phyloP scores from a whole-genome alignment of 2,888 invertebrate species.

The Siphlonurus alternatus region DNA sequence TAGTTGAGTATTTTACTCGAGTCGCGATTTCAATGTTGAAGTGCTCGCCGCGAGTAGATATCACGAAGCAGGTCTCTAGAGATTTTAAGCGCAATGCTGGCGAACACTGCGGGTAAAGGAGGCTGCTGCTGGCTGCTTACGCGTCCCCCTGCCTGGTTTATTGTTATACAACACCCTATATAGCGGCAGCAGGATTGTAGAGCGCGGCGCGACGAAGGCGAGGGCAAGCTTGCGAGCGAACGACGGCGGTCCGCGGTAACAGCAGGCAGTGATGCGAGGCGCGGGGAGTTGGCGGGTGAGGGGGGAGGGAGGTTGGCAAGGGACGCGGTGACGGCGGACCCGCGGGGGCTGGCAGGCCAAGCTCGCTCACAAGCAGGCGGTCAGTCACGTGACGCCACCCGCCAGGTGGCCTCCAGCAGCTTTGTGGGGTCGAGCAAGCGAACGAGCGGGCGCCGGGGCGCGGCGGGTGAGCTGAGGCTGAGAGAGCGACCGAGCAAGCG shows the following conservation, averaged over 20 bases:
- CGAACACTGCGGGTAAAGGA: constrained; percentile 2
- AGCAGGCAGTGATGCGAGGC: constrained; percentile 16
- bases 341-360: not conserved
- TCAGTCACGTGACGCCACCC: constrained; percentile 10
- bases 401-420: constrained; percentile 11
- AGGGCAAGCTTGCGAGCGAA: constrained; percentile 1
- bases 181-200: constrained; percentile 13
- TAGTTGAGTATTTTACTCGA: too few relatives aligned
- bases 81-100: not conserved
- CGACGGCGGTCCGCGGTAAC: not conserved
- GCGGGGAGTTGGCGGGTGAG: constrained; percentile 11
- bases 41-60: too few relatives aligned
- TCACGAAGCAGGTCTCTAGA: too few relatives aligned
- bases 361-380: constrained; percentile 10
- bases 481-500: constrained; percentile 20
- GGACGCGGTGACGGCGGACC: not conserved
- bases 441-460: constrained; percentile 12
- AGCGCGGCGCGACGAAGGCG: constrained; percentile 14
- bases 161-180: not conserved
- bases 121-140: not conserved
- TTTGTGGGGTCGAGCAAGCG: constrained; percentile 11
- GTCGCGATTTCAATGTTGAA: too few relatives aligned
- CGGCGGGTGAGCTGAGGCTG: constrained; percentile 12
- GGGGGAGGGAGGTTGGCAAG: constrained; percentile 5
- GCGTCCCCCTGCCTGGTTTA: not conserved